Conservation (phyloP, 2,888 invertebrate genomes). For the Athalia circularis region DNA sequence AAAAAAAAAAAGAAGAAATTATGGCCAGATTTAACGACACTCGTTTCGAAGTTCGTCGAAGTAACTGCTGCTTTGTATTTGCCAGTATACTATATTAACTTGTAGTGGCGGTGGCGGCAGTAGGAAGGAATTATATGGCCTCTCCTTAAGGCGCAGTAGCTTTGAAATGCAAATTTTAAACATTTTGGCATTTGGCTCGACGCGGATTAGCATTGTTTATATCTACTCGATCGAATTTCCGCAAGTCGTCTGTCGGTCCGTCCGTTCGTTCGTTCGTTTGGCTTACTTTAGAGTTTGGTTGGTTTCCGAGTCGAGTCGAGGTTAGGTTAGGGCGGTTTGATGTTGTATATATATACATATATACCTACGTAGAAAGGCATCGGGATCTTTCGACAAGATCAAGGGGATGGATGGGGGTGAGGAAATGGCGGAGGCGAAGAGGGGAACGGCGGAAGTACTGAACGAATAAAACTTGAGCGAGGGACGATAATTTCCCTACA, state of each 20-base stretch:
- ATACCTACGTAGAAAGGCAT: not conserved
- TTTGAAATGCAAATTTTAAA: constrained; percentile 63
- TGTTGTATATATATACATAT: no score
- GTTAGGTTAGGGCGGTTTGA: no score
- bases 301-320: no score
- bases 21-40: no score
- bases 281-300: no score
- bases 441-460: not conserved
- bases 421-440: not conserved
- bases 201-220: constrained; percentile 37
- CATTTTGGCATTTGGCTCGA: constrained; percentile 35
- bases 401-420: constrained; percentile 25
- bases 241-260: constrained; percentile 19
- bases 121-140: not conserved
- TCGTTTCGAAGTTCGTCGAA: no score
- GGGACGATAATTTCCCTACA: constrained; percentile 41
- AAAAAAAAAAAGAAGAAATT: no score
- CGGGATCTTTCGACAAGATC: constrained; percentile 9
- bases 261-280: no score
- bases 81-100: no score
- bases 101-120: not conserved
- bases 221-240: constrained; percentile 35
- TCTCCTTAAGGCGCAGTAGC: constrained; percentile 18
- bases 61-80: no score
- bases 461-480: constrained; percentile 24